These are phyloP conservation scores for Cydia pomonella DNA, from an alignment of 1,140 invertebrate genomes.

Conservation along the genomic window DNA sequence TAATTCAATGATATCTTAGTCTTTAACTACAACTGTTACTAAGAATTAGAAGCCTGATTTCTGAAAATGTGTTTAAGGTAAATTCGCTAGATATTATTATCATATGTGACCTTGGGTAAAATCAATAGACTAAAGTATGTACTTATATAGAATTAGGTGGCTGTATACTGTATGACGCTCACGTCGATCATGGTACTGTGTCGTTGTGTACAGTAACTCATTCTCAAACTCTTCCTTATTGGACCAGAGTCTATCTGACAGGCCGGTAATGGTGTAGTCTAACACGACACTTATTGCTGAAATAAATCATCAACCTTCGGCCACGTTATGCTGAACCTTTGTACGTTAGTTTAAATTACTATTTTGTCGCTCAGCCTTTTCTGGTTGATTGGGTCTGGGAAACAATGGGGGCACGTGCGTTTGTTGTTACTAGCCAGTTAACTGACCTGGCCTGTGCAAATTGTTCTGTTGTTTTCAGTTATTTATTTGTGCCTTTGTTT, in stretches of 20 bases:
- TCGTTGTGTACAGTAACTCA: too few relatives aligned
- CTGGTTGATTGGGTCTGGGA: background rate
- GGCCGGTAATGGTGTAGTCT: slow-evolving; percentile 65
- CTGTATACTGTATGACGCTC: too few relatives aligned
- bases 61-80: too few relatives aligned
- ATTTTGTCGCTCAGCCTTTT: background rate
- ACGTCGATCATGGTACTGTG: too few relatives aligned
- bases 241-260: slow-evolving; percentile 45
- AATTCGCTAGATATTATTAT: too few relatives aligned
- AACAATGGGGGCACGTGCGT: background rate
- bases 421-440: slow-evolving; percentile 6
- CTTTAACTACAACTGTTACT: too few relatives aligned
- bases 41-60: too few relatives aligned
- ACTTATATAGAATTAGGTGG: too few relatives aligned
- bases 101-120: too few relatives aligned
- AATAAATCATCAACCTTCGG: slow-evolving; percentile 65
- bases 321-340: slow-evolving; percentile 53
- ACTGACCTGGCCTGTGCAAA: background rate
- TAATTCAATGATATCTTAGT: too few relatives aligned
- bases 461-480: background rate
- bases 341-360: slow-evolving; percentile 26
- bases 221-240: slow-evolving; percentile 37
- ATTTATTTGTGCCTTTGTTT: background rate
- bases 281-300: slow-evolving; percentile 74
- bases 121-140: too few relatives aligned